Conservation (phyloP, 2,888 invertebrate genomes). For the Uropetala carovei region DNA sequence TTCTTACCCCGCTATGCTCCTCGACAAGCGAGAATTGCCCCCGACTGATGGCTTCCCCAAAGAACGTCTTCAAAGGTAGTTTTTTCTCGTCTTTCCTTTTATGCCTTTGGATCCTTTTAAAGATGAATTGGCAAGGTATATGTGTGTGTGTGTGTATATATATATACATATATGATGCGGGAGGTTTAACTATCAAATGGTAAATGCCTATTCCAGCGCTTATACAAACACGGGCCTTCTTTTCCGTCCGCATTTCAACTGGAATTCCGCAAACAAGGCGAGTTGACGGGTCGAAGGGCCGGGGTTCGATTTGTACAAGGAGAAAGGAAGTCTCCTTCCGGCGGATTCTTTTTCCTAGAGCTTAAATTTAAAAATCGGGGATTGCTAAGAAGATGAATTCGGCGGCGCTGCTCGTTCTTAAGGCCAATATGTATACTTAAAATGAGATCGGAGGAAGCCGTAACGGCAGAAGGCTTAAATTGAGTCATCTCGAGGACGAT, state of each 20-base stretch:
- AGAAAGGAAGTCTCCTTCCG: too few species aligned
- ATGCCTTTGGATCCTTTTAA: not conserved
- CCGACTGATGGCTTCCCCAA: not conserved
- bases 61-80: constrained; percentile 2
- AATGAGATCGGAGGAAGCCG: too few species aligned
- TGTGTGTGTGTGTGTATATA: too few species aligned
- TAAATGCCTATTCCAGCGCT: not conserved
- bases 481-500: too few species aligned
- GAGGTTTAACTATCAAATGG: constrained; percentile 25
- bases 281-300: not conserved
- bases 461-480: too few species aligned
- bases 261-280: not conserved
- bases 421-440: too few species aligned
- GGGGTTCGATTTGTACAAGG: not conserved
- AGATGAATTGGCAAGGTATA: not conserved
- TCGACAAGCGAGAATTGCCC: constrained; percentile 10
- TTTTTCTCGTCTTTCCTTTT: not conserved
- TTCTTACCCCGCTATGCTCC: not conserved
- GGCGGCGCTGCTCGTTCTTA: too few species aligned
- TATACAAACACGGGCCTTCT: not conserved
- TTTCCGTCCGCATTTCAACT: too few species aligned
- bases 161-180: not conserved
- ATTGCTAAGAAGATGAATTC: too few species aligned
- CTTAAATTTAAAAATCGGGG: too few species aligned
- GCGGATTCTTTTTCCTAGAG: too few species aligned